These are phyloP conservation scores for Trididemnum miniatum DNA, from an alignment of 23 tunicate genomes.

Conservation along the genomic window DNA sequence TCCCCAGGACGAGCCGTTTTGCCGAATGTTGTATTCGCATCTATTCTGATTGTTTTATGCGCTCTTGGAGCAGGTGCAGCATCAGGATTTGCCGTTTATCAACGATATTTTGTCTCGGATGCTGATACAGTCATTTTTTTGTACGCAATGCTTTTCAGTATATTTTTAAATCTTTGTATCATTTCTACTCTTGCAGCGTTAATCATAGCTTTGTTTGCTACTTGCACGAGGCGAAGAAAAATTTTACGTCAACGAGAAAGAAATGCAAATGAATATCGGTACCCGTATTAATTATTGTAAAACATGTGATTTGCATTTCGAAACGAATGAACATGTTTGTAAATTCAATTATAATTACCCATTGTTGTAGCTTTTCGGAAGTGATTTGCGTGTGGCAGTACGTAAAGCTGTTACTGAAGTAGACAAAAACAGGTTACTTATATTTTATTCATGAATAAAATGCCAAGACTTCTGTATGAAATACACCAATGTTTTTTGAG, in stretches of 20 bases:
- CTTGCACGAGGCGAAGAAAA: slow-evolving; percentile 44
- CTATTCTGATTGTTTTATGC: background rate
- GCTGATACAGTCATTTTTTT: slow-evolving; percentile 67
- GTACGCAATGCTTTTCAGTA: slow-evolving; percentile 50
- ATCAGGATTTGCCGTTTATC: slow-evolving; percentile 31
- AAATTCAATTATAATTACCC: no score
- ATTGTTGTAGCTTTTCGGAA: no score
- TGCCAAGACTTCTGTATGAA: no score
- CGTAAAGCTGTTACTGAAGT: no score
- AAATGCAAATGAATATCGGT: background rate
- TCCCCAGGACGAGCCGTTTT: slow-evolving; percentile 50
- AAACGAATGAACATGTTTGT: no score
- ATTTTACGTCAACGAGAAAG: background rate
- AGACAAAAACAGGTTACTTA: no score
- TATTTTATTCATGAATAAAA: no score
- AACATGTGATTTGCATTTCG: no score
- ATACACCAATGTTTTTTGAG: no score
- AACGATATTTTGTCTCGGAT: slow-evolving; percentile 67
- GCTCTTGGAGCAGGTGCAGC: slow-evolving; percentile 33
- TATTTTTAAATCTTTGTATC: slow-evolving; percentile 46
- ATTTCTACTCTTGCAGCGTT: slow-evolving; percentile 54
- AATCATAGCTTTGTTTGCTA: slow-evolving; percentile 45
- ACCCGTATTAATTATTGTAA: no score
- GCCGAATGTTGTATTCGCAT: slow-evolving; percentile 20
- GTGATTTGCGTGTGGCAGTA: no score